Evolutionary conservation across 1,140 invertebrate genomes (phyloP).

Genomic region (Eumeta japonica): DNA sequence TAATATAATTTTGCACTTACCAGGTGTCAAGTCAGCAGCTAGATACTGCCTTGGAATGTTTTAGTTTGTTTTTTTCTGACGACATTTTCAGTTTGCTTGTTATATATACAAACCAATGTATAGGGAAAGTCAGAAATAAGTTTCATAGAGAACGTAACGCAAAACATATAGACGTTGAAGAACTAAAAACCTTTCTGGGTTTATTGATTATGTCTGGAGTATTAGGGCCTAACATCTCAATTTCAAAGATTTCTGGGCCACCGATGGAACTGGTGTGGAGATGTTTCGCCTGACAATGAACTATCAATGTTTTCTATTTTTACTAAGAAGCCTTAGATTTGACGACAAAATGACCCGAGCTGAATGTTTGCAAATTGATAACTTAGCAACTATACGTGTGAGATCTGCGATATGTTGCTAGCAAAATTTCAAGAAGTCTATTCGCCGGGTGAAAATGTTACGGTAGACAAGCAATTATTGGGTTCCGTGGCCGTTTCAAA

Average conservation of each 20-base stretch:
- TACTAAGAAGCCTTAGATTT: constrained; percentile 26
- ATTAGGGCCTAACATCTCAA: constrained; percentile 11
- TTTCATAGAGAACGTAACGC: constrained; percentile 14
- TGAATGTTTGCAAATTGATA: too few species aligned
- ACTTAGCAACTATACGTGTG: constrained; percentile 25
- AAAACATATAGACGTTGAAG: constrained; percentile 8
- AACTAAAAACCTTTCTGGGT: constrained; percentile 20
- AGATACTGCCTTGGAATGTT: too few species aligned
- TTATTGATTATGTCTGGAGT: too few species aligned
- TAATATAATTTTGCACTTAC: too few species aligned
- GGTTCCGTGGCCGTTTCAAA: constrained; percentile 31
- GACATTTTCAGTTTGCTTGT: too few species aligned
- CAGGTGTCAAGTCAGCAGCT: too few species aligned
- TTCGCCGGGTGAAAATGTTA: too few species aligned
- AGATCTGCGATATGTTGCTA: constrained; percentile 23
- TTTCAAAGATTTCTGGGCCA: constrained; percentile 20
- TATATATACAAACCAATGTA: too few species aligned
- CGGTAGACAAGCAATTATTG: constrained; percentile 40
- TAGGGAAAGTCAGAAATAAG: constrained; percentile 7
- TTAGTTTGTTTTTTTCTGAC: too few species aligned
- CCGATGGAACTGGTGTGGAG: too few species aligned
- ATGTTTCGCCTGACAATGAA: constrained; percentile 24
- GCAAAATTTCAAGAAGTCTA: constrained; percentile 18
- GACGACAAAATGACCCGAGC: constrained; percentile 21
- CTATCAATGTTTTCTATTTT: too few species aligned